A percentile compares a stretch with the other conserved stretches of the same genome.
phyloP scores from a whole-genome alignment of 2,888 invertebrate species.

The Terebella lapidaria region DNA sequence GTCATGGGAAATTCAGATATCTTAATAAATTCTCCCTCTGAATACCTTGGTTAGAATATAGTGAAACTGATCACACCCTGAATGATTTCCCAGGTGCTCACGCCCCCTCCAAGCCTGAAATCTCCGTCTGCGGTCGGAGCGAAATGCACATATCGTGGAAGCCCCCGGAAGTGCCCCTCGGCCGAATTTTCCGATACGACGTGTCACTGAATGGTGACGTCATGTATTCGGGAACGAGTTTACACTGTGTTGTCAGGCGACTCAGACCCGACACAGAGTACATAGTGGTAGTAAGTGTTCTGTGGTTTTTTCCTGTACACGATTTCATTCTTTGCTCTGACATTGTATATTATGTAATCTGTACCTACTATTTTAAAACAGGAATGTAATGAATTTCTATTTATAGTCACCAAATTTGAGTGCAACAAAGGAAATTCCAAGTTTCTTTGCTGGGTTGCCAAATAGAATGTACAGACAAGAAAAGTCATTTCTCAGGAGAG shows the following conservation, averaged over 20 bases:
- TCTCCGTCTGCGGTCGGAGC: conserved; percentile 47
- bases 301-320: background rate
- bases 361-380: no score
- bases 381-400: no score
- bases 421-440: no score
- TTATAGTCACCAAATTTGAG: no score
- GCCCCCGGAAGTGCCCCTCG: conserved; percentile 48
- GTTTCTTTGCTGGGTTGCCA: no score
- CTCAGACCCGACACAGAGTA: conserved; percentile 51
- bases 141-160: conserved; percentile 50
- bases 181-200: conserved; percentile 49
- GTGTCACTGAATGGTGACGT: conserved; percentile 44
- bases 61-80: no score
- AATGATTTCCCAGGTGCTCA: conserved; percentile 52
- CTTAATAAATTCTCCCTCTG: no score
- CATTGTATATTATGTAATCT: no score
- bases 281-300: conserved; percentile 37
- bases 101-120: conserved; percentile 48
- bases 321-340: background rate
- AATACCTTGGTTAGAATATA: no score
- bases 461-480: no score
- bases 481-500: no score
- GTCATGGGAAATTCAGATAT: no score
- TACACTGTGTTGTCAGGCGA: conserved; percentile 36
- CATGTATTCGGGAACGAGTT: conserved; percentile 49